Base-by-base conservation (phyloP, 2,113 vertebrate species). In the Chamaea fasciata region DNA sequence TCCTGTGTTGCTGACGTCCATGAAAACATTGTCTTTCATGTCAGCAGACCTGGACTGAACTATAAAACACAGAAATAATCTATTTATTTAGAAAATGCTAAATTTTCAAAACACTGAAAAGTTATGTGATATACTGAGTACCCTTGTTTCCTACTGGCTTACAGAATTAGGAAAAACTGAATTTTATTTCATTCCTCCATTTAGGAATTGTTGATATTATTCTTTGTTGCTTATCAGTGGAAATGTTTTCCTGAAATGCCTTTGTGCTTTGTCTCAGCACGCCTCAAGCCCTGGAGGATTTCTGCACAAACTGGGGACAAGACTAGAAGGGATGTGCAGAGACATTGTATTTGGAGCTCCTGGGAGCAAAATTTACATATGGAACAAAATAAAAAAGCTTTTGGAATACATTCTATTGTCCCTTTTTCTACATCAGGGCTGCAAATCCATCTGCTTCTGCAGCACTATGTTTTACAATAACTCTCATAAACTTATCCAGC, bases 81-180 rank as follows among this genome's bases (percentile, higher is more conserved):
- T 65, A 68, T 87, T 82, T 92, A 89, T 88, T 92, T 83, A 83
- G 55, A 27, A 88, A 90, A 88, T 76, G 71, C 39, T 93, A 88
- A 69, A 39, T 77, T 68, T 93, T 90, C 20, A 79, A 70, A 90
- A 63, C 24, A 44, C 30, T 7, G 41, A 60, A 33, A 31, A 64
- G 21, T 63, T 83, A 22, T 27, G 24, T 55, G 46, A 70, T 73
- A 49, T 46, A 53, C 18, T 9, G 63, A 44, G 10, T 65, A 76
- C 8, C 19, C 11, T 76, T 49, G 11, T 53, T 82, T 91, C 37
- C 49, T 15, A 20, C 35, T 56, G 55, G 18, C 15, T 78, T 22
- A 30, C 15, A 49, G 19, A 17, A 11, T 33, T 74, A 24, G 37
- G 42, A 80, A 90, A 91, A 86, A 13, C 21, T 87, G 47, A 30